A percentile compares a stretch with the other conserved stretches of the same genome.
These are phyloP conservation scores for Battus philenor DNA, from an alignment of 1,140 invertebrate genomes.

Conservation along the genomic window DNA sequence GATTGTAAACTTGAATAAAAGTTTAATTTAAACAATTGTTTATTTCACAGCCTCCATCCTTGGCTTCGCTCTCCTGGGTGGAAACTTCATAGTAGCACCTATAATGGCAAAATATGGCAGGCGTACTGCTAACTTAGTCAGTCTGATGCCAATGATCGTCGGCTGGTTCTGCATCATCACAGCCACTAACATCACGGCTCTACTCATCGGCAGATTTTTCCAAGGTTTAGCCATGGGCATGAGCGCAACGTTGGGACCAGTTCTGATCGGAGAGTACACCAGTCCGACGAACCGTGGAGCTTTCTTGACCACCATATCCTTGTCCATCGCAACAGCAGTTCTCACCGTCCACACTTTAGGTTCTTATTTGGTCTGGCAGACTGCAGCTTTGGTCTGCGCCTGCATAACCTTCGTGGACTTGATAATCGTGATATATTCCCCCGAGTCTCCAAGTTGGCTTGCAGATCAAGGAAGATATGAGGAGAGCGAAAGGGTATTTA, in stretches of 20 bases:
- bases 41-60: constrained; percentile 46
- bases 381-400: constrained; percentile 26
- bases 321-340: constrained; percentile 29
- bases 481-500: constrained; percentile 30
- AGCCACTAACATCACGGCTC: constrained; percentile 27
- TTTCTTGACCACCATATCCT: constrained; percentile 34
- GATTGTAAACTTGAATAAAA: too few relatives aligned
- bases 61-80: constrained; percentile 43
- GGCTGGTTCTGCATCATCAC: constrained; percentile 48
- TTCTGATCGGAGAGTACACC: constrained; percentile 43
- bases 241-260: constrained; percentile 28
- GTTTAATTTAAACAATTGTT: constrained; percentile 8
- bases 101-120: constrained; percentile 53
- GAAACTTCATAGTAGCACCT: constrained; percentile 46
- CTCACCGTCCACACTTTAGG: constrained; percentile 31
- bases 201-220: constrained; percentile 34
- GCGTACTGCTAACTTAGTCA: constrained; percentile 42
- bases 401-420: constrained; percentile 29
- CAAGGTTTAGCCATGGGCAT: constrained; percentile 42
- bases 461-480: constrained; percentile 33
- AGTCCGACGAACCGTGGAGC: constrained; percentile 38
- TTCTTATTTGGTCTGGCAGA: constrained; percentile 31
- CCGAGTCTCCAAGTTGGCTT: constrained; percentile 42
- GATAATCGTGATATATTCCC: constrained; percentile 35
- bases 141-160: constrained; percentile 37